Percentiles rank a stretch among this genome's conserved stretches.
These are phyloP conservation scores for Paguma larvata DNA, from an alignment of 2,797 vertebrate species.

Conservation along the genomic window DNA sequence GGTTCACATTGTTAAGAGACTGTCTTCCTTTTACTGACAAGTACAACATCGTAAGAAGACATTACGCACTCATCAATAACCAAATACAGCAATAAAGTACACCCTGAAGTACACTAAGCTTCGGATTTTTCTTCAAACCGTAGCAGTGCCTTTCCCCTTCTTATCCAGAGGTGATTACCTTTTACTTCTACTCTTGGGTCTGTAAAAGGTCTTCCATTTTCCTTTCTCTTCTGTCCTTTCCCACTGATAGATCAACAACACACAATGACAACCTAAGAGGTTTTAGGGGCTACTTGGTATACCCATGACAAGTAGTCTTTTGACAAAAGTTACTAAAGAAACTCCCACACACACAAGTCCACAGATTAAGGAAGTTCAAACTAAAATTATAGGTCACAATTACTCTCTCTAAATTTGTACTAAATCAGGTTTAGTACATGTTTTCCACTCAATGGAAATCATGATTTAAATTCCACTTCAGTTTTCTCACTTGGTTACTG, in stretches of 20 bases:
- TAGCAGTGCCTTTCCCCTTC: background rate
- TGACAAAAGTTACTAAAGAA: slow-evolving; percentile 4
- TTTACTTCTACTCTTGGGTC: background rate
- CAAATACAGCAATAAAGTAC: background rate
- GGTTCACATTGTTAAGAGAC: background rate
- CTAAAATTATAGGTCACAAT: background rate
- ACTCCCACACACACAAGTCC: background rate
- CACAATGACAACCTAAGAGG: background rate
- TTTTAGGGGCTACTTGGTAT: background rate
- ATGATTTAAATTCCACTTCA: slow-evolving; percentile 53
- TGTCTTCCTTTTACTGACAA: background rate
- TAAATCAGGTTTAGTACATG: background rate
- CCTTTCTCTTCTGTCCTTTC: background rate
- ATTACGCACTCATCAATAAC: background rate
- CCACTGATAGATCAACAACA: background rate
- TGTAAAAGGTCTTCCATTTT: background rate
- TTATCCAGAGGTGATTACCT: background rate
- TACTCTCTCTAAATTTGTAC: background rate
- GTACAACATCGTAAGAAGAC: background rate
- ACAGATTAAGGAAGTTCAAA: slow-evolving; percentile 3
- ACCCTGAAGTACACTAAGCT: background rate
- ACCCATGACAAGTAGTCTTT: background rate
- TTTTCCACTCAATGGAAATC: slow-evolving; percentile 27
- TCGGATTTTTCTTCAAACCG: background rate
- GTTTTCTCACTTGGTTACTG: slow-evolving; percentile 52